These are phyloP conservation scores for Caligus rogercresseyi DNA, from an alignment of 1,140 invertebrate genomes.

Conservation along the genomic window DNA sequence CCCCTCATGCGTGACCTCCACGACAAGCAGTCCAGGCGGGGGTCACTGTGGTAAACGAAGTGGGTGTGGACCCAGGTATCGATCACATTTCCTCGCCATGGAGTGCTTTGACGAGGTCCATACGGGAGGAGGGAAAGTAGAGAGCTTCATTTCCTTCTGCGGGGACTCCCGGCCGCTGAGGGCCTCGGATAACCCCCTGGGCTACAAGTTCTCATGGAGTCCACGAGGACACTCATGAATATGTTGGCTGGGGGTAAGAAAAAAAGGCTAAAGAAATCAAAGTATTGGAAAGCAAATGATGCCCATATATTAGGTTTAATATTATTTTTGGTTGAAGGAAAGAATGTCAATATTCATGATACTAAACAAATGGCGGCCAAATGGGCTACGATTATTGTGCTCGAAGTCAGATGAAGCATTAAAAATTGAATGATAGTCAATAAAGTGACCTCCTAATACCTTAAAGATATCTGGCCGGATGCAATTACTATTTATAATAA, in stretches of 20 bases:
- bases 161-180: constrained; percentile 90
- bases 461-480: too few species aligned
- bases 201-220: constrained; percentile 98
- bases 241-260: constrained; percentile 74
- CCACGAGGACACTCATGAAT: constrained; percentile 71
- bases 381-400: too few species aligned
- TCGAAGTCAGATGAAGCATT: too few species aligned
- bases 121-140: constrained; percentile 57
- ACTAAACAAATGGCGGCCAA: too few species aligned
- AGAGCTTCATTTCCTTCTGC: constrained; percentile 90
- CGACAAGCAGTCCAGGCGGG: constrained; percentile 58
- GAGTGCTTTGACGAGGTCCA: constrained; percentile 86
- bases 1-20: constrained; percentile 62
- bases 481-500: too few species aligned
- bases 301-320: too few species aligned
- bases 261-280: constrained; percentile 11
- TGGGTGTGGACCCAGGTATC: constrained; percentile 73
- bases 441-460: too few species aligned
- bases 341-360: too few species aligned
- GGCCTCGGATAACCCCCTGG: constrained; percentile 72
- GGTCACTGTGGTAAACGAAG: constrained; percentile 77
- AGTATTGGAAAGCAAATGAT: neutral
- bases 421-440: too few species aligned
- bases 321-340: too few species aligned
- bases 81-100: constrained; percentile 91